Evolutionary conservation across 2,113 vertebrate species (phyloP), one percentile per base, ranked within the genome.

Genomic region (Sakesphorus luctuosus): DNA sequence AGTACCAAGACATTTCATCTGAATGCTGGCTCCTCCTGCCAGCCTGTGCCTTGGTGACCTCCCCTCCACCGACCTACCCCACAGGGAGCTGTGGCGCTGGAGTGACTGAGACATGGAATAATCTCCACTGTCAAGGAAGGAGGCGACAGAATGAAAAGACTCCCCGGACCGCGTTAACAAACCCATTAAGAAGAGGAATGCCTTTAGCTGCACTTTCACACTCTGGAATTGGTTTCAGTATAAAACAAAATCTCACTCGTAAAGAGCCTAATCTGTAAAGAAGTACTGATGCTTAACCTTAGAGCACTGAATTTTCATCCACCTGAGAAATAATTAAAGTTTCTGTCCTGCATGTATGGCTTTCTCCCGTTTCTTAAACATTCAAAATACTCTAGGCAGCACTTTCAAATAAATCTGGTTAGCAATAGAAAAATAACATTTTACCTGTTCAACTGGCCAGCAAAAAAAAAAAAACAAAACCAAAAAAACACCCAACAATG

Each of bases 91-190:
- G 73, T 23, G 28, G 95, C 17, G 63, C 76, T 47, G 73, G 38
- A 79, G 91, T 88, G 95, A 89, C 76, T 11, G 94, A 97, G 94
- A 77, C 73, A 83, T 55, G 23, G 80, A 90, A 79, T 96, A 90
- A 97, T 94, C 91, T 68, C 59, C 3, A 3, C 93, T 97, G 97
- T 94, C 98, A 98, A 26, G 2, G 26, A 20, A 55, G 89, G 96
- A 96, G 91, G 95, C 0, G 26, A 63, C 95, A 92, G 77, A 90
- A 94, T 2, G 15, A 87, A 52, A 69, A 94, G 80, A 58, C 59
- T 80, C 38, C 44, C 65, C 3, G 77, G 80, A 86, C 49, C 35
- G 91, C 55, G 89, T 76, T 72, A 97, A 96, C 83, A 96, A 96
- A 93, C 75, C 68, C 47, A 33, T 71, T 44, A 58, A 72, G 61